Evolutionary conservation across 1,140 invertebrate species (phyloP).

Genomic region (Cardiocondyla obscurior): DNA sequence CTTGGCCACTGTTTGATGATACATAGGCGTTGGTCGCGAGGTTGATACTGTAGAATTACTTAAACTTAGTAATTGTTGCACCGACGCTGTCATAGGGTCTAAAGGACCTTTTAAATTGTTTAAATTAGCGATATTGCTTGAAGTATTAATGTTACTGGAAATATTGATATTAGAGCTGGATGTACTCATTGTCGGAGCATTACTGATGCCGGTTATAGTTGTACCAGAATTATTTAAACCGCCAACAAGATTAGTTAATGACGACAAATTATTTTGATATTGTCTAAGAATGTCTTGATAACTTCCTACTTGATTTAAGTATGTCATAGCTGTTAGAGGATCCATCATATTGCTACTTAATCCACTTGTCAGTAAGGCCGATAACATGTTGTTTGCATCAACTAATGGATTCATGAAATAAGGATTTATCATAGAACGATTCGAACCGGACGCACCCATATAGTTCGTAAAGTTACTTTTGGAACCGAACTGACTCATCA

Average conservation of each 20-base stretch:
- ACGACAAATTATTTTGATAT: conserved; percentile 76
- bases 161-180: conserved; percentile 50
- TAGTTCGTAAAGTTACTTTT: conserved; percentile 76
- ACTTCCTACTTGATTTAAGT: conserved; percentile 77
- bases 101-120: conserved; percentile 61
- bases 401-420: conserved; percentile 79
- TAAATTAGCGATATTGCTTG: conserved; percentile 58
- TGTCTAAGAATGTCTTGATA: conserved; percentile 80
- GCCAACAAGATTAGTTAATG: conserved; percentile 71
- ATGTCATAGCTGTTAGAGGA: conserved; percentile 75
- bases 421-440: conserved; percentile 77
- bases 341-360: conserved; percentile 77
- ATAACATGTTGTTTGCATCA: conserved; percentile 77
- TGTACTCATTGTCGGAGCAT: conserved; percentile 67
- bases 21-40: conserved; percentile 59
- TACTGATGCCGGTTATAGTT: conserved; percentile 60
- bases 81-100: conserved; percentile 57
- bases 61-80: conserved; percentile 72
- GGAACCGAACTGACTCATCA: conserved; percentile 76
- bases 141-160: conserved; percentile 50
- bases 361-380: conserved; percentile 76
- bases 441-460: conserved; percentile 69
- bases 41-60: conserved; percentile 58
- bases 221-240: conserved; percentile 64
- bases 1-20: conserved; percentile 60